Conservation (phyloP, 2,888 invertebrate species). For the Bruchidius siliquastri region DNA sequence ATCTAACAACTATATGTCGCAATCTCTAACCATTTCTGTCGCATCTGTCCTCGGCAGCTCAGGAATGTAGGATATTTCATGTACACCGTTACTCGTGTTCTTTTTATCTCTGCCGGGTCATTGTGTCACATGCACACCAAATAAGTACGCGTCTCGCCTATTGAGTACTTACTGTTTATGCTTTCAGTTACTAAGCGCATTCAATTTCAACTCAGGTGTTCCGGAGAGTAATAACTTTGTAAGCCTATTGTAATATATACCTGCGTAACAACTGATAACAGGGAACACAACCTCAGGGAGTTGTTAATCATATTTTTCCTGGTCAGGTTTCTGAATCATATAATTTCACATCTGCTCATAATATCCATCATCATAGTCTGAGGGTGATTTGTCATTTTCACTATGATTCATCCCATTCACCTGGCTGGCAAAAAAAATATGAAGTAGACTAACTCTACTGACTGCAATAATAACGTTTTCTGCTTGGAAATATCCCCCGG, state of each 20-base stretch:
- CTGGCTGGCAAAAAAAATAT: no score
- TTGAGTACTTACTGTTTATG: neutral
- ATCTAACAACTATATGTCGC: neutral
- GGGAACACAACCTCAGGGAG: neutral
- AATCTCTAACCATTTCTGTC: neutral
- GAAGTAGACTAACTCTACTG: no score
- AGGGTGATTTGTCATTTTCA: no score
- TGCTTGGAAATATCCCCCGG: no score
- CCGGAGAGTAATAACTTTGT: neutral
- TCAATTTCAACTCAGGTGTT: neutral
- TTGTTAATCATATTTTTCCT: neutral
- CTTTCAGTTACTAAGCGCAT: neutral
- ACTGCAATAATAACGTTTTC: no score
- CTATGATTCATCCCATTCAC: no score
- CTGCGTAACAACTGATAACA: neutral
- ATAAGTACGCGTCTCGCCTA: slow-evolving; percentile 1
- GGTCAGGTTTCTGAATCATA: neutral
- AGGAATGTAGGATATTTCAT: neutral
- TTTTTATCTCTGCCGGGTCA: slow-evolving; percentile 7
- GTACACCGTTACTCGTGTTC: neutral
- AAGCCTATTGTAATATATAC: neutral
- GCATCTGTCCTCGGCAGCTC: neutral
- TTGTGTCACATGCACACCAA: slow-evolving; percentile 12
- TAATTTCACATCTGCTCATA: no score
- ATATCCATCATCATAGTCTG: no score